Evolutionary conservation across 1,140 invertebrate genomes (phyloP), one percentile per base, ranked within the genome.

Genomic region (Drosophila arizonae): DNA sequence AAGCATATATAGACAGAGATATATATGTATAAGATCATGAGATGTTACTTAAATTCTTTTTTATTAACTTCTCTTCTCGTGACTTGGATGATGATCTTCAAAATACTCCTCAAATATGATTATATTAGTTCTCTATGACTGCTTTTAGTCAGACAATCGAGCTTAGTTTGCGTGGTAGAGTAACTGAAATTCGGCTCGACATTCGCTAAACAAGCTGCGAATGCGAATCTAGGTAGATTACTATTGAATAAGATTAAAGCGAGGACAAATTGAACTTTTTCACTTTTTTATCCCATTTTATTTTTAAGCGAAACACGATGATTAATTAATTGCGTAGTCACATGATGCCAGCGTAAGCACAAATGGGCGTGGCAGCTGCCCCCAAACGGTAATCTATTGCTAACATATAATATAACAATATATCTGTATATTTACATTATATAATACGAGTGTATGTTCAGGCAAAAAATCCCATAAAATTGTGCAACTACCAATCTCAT

Each of bases 301-400:
- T 58, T 69, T 24, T 21, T 10, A 54, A 68, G 62, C 62, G 55
- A 43, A 70, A 77, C 48, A 69, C 51, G 61, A 52, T 77, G 73
- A 74, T 77, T 81, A 77, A 81, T 77, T 74, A 64, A 74, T 61
- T 55, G 61, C 17, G 55, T 52, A 46, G n/a, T 62, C 45, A 26
- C 28, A 45, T 63, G 62, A 48, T 26, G 75, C 56, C 48, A 52
- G 33, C 45, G n/a, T 30, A 17, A 39, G 13, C 43, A 1, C 48
- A 50, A 26, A 24, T 62, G 51, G 58, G 54, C 58, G 46, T 28
- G 33, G 41, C 15, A 50, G 28, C 17, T 17, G 30, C 50, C 57
- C 52, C 30, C n/a, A 68, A 48, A 30, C 56, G 8, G 43, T 41
- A 43, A 30, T 68, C 57, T 72, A 33, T 30, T 30, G 28, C 4